These are phyloP conservation scores for Bubo scandiacus DNA, from an alignment of 2,113 vertebrate species.

Conservation along the genomic window DNA sequence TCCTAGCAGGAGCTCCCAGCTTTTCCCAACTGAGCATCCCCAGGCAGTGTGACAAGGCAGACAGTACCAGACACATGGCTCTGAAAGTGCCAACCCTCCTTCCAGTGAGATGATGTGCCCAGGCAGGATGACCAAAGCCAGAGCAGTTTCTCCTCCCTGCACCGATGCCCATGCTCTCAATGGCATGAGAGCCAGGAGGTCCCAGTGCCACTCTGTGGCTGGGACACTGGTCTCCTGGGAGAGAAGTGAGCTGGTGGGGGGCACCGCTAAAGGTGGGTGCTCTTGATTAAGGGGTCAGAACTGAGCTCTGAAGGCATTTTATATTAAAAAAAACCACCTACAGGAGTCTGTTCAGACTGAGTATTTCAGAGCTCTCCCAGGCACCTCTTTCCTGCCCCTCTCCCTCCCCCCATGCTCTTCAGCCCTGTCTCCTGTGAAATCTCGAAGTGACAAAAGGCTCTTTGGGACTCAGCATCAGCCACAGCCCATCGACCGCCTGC, in stretches of 20 bases:
- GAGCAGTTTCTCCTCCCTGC: background rate
- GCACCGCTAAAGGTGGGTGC: background rate
- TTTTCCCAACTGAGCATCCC: background rate
- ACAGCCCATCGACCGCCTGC: background rate
- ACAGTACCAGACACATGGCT: fast-evolving
- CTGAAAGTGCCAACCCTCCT: background rate
- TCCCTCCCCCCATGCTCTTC: fast-evolving
- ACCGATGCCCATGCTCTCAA: background rate
- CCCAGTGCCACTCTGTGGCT: background rate
- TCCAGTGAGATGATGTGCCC: background rate
- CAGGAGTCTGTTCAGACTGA: background rate
- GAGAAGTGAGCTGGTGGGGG: background rate
- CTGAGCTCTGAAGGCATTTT: background rate
- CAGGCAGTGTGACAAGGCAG: fast-evolving
- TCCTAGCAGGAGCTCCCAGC: background rate
- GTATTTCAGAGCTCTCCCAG: background rate
- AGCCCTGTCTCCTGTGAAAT: background rate
- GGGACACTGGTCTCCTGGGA: background rate
- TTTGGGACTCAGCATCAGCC: constrained; percentile 20
- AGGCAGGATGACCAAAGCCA: background rate
- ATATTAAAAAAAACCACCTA: background rate
- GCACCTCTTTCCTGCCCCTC: background rate
- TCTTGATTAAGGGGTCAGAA: background rate
- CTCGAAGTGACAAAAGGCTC: constrained; percentile 24
- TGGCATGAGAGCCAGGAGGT: background rate